Percentiles rank a stretch among this genome's conserved stretches.
These are phyloP conservation scores for Rallus limicola DNA, from an alignment of 2,113 vertebrate genomes.

Conservation along the genomic window DNA sequence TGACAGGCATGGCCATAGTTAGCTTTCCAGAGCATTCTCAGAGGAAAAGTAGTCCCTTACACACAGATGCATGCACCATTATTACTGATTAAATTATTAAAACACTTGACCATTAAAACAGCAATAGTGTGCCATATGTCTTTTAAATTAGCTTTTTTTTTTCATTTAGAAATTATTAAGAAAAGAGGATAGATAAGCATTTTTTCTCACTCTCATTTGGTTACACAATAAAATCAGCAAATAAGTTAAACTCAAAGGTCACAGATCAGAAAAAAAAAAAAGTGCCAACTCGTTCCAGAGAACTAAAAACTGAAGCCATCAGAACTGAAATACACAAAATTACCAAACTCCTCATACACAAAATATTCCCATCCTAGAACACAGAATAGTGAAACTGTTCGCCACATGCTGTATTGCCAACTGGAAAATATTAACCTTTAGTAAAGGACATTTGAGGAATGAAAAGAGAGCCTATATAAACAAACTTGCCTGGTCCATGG, in stretches of 20 bases:
- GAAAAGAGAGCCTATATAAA: not conserved
- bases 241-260: not conserved
- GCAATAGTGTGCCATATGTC: not conserved
- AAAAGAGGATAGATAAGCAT: not conserved
- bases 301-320: not conserved
- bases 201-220: not conserved
- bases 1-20: not conserved
- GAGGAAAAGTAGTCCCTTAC: not conserved
- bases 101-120: not conserved
- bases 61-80: not conserved
- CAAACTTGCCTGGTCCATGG: not conserved
- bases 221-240: not conserved
- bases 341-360: not conserved
- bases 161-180: not conserved
- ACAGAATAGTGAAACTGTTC: not conserved
- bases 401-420: not conserved
- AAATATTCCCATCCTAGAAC: not conserved
- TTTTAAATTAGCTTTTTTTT: not conserved
- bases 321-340: constrained; percentile 10
- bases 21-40: not conserved
- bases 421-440: constrained; percentile 21
- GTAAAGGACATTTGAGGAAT: not conserved
- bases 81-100: not conserved
- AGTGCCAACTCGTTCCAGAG: not conserved
- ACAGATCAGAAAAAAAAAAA: not conserved